These are phyloP conservation scores for Chaetophractus vellerosus DNA, from an alignment of 2,797 vertebrate genomes.

Conservation along the genomic window DNA sequence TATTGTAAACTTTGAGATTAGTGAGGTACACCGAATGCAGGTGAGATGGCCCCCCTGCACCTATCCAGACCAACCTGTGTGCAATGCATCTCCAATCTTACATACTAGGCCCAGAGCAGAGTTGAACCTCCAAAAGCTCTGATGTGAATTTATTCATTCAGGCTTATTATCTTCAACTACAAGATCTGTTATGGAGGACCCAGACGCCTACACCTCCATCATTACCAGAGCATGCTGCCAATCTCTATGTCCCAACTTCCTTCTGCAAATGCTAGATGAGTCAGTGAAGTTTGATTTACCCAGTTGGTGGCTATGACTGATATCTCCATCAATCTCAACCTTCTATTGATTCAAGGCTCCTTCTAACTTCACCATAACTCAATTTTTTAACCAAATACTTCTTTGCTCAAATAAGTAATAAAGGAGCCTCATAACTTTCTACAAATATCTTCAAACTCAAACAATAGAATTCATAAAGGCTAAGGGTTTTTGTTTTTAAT, in stretches of 20 bases:
- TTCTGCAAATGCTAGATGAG: neutral
- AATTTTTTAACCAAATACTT: neutral
- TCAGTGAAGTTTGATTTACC: neutral
- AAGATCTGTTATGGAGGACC: neutral
- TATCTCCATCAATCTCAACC: neutral
- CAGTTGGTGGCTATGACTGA: neutral
- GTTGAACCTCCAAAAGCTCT: neutral
- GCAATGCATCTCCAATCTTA: neutral
- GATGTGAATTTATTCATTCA: neutral
- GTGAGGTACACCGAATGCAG: neutral
- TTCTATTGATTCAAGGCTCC: neutral
- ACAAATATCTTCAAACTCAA: slow-evolving; percentile 38
- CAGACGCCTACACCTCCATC: neutral
- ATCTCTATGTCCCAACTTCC: neutral
- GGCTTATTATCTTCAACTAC: neutral
- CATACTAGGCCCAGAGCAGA: neutral
- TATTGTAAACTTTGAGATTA: neutral
- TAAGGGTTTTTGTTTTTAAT: neutral
- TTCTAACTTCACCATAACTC: neutral
- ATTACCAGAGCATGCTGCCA: neutral
- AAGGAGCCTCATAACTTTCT: neutral
- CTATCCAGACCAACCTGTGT: neutral
- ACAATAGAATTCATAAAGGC: slow-evolving; percentile 13
- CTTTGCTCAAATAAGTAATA: slow-evolving; percentile 9
- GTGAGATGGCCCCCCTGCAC: neutral